These are phyloP conservation scores for Lophochroa leadbeateri DNA, from an alignment of 2,113 vertebrate species.

Conservation along the genomic window DNA sequence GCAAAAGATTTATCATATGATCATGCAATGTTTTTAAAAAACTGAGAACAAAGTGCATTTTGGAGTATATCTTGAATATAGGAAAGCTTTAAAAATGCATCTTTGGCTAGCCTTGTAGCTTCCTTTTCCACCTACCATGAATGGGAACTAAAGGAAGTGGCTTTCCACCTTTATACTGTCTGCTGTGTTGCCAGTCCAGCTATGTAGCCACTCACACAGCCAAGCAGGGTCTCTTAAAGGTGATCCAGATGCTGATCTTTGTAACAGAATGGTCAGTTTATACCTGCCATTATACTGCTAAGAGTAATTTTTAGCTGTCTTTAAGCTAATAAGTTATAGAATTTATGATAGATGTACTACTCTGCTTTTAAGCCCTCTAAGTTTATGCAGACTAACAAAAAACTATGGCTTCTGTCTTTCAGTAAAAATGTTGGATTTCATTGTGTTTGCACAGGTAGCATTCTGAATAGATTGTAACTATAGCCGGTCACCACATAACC, in stretches of 20 bases:
- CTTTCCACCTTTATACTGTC: background rate
- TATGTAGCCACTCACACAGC: background rate
- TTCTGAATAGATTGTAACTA: background rate
- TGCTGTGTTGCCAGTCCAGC: background rate
- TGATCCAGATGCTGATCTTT: background rate
- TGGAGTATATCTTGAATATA: background rate
- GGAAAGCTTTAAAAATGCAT: background rate
- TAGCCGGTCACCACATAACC: background rate
- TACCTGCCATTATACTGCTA: background rate
- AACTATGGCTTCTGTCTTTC: background rate
- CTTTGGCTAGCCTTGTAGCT: background rate
- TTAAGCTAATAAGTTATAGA: background rate
- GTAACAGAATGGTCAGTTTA: background rate
- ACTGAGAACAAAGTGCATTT: background rate
- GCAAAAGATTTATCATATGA: background rate
- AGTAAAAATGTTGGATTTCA: background rate
- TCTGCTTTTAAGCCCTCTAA: background rate
- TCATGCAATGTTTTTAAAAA: background rate
- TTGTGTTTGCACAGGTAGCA: background rate
- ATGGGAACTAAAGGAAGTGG: background rate
- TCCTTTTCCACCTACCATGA: background rate
- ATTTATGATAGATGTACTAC: background rate
- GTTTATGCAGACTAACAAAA: background rate
- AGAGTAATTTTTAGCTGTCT: background rate
- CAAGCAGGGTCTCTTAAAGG: background rate